Percentiles rank a stretch among this genome's conserved stretches.
phyloP scores from a whole-genome alignment of 2,888 invertebrate genomes.

The Tetragonula carbonaria region DNA sequence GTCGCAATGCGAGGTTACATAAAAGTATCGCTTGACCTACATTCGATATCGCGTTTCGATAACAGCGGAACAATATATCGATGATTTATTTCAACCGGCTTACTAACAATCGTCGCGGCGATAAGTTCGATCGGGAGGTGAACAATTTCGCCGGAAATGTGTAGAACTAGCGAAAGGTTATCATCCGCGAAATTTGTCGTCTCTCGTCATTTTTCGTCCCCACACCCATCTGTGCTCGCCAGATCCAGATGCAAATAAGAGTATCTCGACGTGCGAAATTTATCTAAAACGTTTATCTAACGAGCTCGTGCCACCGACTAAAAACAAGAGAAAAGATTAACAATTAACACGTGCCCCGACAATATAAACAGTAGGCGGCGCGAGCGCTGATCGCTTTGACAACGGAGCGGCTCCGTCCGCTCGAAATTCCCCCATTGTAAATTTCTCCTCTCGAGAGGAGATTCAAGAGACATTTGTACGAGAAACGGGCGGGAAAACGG shows the following conservation, averaged over 20 bases:
- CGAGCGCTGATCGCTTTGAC: neutral
- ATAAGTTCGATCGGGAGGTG: constrained; percentile 28
- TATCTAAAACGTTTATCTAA: constrained; percentile 16
- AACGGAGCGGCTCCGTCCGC: neutral
- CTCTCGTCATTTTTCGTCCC: neutral
- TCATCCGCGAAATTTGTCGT: constrained; percentile 11
- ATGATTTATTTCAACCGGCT: constrained; percentile 43
- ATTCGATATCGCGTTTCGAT: constrained; percentile 55
- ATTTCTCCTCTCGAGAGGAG: constrained; percentile 1
- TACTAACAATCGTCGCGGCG: constrained; percentile 19
- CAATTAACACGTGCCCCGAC: constrained; percentile 14
- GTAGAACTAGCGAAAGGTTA: neutral
- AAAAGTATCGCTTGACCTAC: constrained; percentile 47
- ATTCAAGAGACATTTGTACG: neutral
- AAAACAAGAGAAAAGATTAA: neutral
- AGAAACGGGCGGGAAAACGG: neutral
- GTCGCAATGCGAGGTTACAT: neutral
- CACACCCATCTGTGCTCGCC: too few species aligned
- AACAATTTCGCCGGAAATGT: constrained; percentile 45
- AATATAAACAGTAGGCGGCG: constrained; percentile 19
- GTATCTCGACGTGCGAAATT: neutral
- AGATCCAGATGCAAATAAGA: constrained; percentile 37
- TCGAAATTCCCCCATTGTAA: constrained; percentile 6
- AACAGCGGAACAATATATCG: constrained; percentile 32
- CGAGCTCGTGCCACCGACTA: neutral